Evolutionary conservation across 1,140 invertebrate genomes (phyloP).

Genomic region (Drosophila ohnishii): DNA sequence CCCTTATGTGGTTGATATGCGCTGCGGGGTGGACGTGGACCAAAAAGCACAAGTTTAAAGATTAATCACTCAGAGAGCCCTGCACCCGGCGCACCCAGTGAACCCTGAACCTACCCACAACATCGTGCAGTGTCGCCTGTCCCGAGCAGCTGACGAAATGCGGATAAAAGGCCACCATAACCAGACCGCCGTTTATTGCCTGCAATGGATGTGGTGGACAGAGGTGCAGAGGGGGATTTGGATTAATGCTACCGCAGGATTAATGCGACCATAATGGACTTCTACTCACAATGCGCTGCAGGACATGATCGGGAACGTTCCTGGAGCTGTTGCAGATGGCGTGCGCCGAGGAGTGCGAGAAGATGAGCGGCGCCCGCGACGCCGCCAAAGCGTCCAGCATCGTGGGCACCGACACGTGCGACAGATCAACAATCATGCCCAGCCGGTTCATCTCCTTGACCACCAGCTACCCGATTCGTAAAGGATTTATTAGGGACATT

Average conservation of each 20-base stretch:
- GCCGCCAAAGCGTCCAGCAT: constrained; percentile 90
- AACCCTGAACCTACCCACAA: constrained; percentile 86
- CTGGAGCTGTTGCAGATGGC: constrained; percentile 92
- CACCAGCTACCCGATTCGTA: constrained; percentile 85
- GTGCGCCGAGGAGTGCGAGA: constrained; percentile 94
- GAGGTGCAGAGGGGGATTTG: not conserved
- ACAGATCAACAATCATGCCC: constrained; percentile 96
- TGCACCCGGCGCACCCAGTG: not conserved
- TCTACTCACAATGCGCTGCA: constrained; percentile 89
- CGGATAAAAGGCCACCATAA: constrained; percentile 95
- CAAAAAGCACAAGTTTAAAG: constrained; percentile 47
- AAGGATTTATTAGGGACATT: not conserved
- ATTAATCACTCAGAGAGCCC: constrained; percentile 28
- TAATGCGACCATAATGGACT: constrained; percentile 28
- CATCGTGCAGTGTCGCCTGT: constrained; percentile 89
- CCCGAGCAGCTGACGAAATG: constrained; percentile 92
- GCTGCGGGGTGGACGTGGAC: constrained; percentile 84
- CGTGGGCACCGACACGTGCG: constrained; percentile 91
- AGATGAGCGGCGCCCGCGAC: constrained; percentile 93
- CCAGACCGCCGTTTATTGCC: constrained; percentile 90
- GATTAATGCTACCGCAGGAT: constrained; percentile 29
- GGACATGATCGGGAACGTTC: constrained; percentile 93
- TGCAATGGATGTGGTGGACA: constrained; percentile 45
- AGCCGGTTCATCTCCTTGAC: constrained; percentile 93
- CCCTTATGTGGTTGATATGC: constrained; percentile 94